Evolutionary conservation across 2,113 vertebrate species (phyloP), one percentile per base, ranked within the genome.

Genomic region (Cynocephalus volans): DNA sequence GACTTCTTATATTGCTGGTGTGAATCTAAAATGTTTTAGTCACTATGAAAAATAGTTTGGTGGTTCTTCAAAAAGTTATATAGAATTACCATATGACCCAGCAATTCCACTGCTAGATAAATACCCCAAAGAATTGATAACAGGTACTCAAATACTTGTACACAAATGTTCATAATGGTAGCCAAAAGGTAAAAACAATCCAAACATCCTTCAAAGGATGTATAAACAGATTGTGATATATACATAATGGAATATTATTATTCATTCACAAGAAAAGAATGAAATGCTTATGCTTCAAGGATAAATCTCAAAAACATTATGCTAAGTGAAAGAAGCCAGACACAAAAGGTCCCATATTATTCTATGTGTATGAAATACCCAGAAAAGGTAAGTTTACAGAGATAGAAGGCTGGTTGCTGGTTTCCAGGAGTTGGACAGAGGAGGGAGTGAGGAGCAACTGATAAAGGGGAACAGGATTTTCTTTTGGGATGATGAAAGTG

Each of bases 61-160:
- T 93, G 69, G 41, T 72, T 80, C 84, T 19, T 79, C 31, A 70
- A 28, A 79, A 70, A 80, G 24, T 88, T 93, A 88, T 21, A 15
- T 76, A 58, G 52, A 87, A 70, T 80, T 77, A 76, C 23, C 41
- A 24, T 58, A 23, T 77, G 50, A 77, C 28, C 58, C 8, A 52
- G 45, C 45, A 33, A 33, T 84, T 84, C 45, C n/a, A 31, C 65
- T 82, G 19, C 41, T 83, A 73, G 67, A 15, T 62, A 75, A 3
- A 45, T 72, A 64, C n/a, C 64, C 17, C 12, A 18, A 54, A 48
- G 8, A 82, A 65, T 73, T 33, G 26, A 52, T 75, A 89, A 82
- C 19, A 56, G n/a, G 12, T 67, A 65, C 7, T 86, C n/a, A 65
- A 31, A 52, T 73, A 65, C 26, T 88, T 82, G 9, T 82, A 64